Evolutionary conservation across 2,113 vertebrate species (phyloP).

Genomic region (Myotis davidii): DNA sequence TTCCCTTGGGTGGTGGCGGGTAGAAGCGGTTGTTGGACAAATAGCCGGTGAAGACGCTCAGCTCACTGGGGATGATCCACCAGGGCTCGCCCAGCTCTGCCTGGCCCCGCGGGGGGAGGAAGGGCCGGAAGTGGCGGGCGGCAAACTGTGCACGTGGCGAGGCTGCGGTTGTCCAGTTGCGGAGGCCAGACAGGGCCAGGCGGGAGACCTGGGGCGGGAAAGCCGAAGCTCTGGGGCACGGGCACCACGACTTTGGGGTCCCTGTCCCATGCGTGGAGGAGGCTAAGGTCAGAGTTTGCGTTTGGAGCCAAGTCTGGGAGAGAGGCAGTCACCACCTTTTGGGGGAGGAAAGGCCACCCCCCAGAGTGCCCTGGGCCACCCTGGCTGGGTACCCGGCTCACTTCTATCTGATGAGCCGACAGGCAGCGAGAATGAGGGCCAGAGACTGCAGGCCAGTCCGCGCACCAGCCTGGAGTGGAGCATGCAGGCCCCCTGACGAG

Average conservation of each 20-base stretch:
- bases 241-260: background rate
- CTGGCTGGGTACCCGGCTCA: background rate
- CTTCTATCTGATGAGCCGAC: background rate
- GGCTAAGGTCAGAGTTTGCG: background rate
- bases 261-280: fast-evolving
- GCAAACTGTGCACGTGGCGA: constrained; percentile 84
- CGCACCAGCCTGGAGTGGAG: background rate
- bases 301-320: background rate
- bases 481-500: fast-evolving
- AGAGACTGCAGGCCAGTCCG: background rate
- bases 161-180: constrained; percentile 91
- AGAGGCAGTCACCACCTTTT: background rate
- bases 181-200: constrained; percentile 92
- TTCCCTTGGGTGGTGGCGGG: constrained; percentile 93
- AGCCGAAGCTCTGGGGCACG: background rate
- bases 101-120: constrained; percentile 93
- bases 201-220: constrained; percentile 89
- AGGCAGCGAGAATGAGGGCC: background rate
- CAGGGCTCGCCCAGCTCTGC: constrained; percentile 91
- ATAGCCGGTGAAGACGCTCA: constrained; percentile 97
- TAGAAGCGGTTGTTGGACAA: constrained; percentile 97
- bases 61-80: constrained; percentile 97
- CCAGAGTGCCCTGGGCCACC: fast-evolving
- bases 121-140: constrained; percentile 92
- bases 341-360: background rate